Conservation (phyloP, 2,113 vertebrate species). For the Petromus typicus region DNA sequence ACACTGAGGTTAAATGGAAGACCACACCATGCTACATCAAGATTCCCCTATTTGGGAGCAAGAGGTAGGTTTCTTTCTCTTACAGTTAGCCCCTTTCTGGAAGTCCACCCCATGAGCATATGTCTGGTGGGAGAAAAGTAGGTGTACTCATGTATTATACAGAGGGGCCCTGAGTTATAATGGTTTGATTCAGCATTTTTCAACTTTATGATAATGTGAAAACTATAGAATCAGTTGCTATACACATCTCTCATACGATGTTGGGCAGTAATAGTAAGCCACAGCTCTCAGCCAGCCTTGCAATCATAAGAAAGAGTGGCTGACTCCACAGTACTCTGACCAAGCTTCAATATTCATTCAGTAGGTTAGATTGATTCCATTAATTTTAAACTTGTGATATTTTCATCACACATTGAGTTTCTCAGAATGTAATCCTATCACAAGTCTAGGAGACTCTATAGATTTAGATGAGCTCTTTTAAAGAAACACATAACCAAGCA, state of each 20-base stretch:
- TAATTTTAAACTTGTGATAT: background rate
- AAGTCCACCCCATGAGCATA: background rate
- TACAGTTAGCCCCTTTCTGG: background rate
- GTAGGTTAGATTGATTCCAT: background rate
- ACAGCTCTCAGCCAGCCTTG: no score
- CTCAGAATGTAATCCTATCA: background rate
- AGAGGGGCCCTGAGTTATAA: background rate
- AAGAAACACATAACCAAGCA: background rate
- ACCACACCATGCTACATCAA: background rate
- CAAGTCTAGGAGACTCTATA: background rate
- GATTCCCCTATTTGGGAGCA: background rate
- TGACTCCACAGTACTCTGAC: background rate
- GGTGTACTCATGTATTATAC: background rate
- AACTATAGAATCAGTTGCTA: background rate
- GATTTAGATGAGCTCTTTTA: background rate
- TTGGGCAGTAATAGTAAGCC: background rate
- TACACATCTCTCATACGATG: background rate
- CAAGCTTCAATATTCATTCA: background rate
- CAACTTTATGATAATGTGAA: background rate
- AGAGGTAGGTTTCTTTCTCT: background rate
- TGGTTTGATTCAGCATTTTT: background rate
- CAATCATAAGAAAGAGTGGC: background rate
- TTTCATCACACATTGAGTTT: background rate
- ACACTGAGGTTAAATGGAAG: slow-evolving; percentile 8
- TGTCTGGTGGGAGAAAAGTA: background rate